Evolutionary conservation across 2,113 vertebrate species (phyloP), one percentile per base, ranked within the genome.

Genomic region (Apteryx owenii): DNA sequence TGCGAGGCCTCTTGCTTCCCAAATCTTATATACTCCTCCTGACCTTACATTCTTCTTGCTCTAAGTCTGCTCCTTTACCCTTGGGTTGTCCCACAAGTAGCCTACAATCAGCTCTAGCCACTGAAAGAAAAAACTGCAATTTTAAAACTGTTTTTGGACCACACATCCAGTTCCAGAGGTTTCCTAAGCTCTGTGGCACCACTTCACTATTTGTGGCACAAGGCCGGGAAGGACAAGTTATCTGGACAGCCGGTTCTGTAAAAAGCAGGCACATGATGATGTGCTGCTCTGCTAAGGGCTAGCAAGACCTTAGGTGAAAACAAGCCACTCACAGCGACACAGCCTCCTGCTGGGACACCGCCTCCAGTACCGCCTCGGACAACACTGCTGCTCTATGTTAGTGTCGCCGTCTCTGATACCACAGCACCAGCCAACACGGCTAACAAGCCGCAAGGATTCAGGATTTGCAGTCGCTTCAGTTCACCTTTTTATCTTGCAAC

Each of bases 111-210:
- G n/a, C 38, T 77, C 60, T 46, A 95, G 68, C 28, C 78, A 42
- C 51, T 71, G 38, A 89, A 89, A 85, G 54, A 58, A 94, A 95
- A 92, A 40, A 33, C 15, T 2, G 29, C 80, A 66, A 91, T 93
- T 94, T 94, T 46, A 73, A 78, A 70, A 73, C 75, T 44, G n/a
- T 58, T 46, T 96, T 95, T 82, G 62, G 64, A 85, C 33, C 36
- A 46, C n/a, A 46, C 29, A 53, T 12, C 40, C 70, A 93, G 58
- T 4, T 42, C 8, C 68, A 16, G 89, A 38, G 60, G 60, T n/a
- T 88, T 83, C 69, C 60, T 51, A 42, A 80, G 56, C 46, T 71
- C 40, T 78, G 73, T 28, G 60, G 86, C 46, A 80, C 23, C 26
- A 14, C 58, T 85, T 68, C 21, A 54, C 38, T 81, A 61, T 93